Conservation (phyloP, 2,888 invertebrate species). For the Drosophila kuntzei region DNA sequence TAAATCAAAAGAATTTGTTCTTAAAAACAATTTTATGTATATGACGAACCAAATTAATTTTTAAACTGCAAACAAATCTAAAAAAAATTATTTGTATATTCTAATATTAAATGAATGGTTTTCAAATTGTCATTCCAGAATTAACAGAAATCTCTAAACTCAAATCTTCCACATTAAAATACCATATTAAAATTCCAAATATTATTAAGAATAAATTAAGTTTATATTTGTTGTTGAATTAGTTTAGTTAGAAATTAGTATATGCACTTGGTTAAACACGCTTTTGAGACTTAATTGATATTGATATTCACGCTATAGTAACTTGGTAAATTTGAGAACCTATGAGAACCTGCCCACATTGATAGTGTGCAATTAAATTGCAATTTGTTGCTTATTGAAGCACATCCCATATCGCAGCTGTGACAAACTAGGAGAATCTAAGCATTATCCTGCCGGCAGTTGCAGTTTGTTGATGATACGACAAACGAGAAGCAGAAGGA, state of each 20-base stretch:
- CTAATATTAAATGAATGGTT: too few relatives aligned
- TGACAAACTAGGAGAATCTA: conserved; percentile 32
- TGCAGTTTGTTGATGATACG: conserved; percentile 38
- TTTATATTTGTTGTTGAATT: not conserved
- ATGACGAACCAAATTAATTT: not conserved
- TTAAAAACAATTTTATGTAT: too few relatives aligned
- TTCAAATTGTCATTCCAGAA: not conserved
- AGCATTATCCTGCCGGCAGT: conserved; percentile 24
- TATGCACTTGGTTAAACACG: not conserved
- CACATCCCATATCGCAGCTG: conserved; percentile 9
- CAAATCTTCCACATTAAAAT: not conserved
- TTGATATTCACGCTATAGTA: conserved; percentile 12
- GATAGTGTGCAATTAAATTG: conserved; percentile 42
- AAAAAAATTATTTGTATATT: too few relatives aligned
- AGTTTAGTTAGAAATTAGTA: conserved; percentile 1
- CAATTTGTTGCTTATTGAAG: conserved; percentile 54
- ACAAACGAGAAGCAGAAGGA: conserved; percentile 2
- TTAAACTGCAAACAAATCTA: not conserved
- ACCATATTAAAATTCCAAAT: not conserved
- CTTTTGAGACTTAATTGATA: conserved; percentile 11
- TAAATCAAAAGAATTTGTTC: too few relatives aligned
- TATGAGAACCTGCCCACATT: conserved; percentile 15
- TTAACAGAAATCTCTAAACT: not conserved
- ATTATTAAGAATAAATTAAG: not conserved
- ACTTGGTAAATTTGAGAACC: conserved; percentile 8